Evolutionary conservation across 2,113 vertebrate genomes (phyloP).

Genomic region (Corythornis madagascariensis): DNA sequence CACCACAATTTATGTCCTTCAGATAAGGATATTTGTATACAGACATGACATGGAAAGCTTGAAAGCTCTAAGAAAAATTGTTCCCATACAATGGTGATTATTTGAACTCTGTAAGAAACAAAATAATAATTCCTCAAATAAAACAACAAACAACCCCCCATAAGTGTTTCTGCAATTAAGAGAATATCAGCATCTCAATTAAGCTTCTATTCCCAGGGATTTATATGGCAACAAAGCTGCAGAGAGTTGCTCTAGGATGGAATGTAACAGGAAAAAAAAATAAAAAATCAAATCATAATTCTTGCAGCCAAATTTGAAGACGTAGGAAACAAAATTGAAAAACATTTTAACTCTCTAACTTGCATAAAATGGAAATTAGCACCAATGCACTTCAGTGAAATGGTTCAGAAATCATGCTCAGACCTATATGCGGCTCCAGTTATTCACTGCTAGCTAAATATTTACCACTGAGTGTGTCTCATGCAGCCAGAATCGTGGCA

Average conservation of each 20-base stretch:
- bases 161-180: conserved; percentile 3
- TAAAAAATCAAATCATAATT: background rate
- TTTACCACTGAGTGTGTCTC: background rate
- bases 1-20: background rate
- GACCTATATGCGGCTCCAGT: background rate
- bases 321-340: background rate
- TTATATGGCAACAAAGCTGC: background rate
- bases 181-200: background rate
- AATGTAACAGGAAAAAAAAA: background rate
- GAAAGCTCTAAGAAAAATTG: background rate
- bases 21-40: background rate
- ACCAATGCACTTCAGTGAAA: background rate
- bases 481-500: background rate
- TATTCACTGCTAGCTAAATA: background rate
- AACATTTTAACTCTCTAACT: background rate
- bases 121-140: background rate
- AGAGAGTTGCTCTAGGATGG: background rate
- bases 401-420: background rate
- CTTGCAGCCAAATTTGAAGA: background rate
- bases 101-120: background rate
- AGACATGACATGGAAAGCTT: background rate
- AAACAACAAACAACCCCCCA: background rate
- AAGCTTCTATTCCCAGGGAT: background rate
- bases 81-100: background rate
- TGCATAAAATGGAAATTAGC: background rate